Base-by-base conservation (phyloP, 2,113 vertebrate genomes). In the Halichoeres trimaculatus region DNA sequence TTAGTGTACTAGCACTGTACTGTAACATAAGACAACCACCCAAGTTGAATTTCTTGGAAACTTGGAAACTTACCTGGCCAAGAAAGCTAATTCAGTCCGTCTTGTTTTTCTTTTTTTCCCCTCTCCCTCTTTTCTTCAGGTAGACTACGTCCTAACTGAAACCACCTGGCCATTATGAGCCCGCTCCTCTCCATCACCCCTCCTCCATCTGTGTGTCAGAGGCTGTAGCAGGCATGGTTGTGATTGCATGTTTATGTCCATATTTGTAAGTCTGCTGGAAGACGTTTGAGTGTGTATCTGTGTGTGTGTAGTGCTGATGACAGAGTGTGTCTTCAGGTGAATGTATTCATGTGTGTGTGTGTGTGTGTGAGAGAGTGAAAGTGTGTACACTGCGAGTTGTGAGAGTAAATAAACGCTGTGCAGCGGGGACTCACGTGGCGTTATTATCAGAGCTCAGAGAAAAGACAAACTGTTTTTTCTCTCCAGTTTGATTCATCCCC, bases 371-470 rank as follows among this genome's bases (percentile, higher is more conserved):
- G 77, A 77, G 87, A 84, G 87, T 7, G 85, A 90, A 78, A 88
- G 88, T 91, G 90, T 86, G 88, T 92, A 91, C 82, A 86, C 79
- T 84, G 75, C 34, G 81, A 94, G 90, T 89, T 92, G 91, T 91
- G 90, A 94, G 90, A 90, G 91, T 89, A 94, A 94, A 94, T 93
- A 94, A 95, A 94, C 94, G 69, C 40, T 10, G 75, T 81, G 74
- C 87, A 87, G 89, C 52, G 19, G 81, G 76, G 86, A 79, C 84
- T 94, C 92, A 92, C 90, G 83, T 92, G 93, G 87, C 88, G 48
- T 79, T 93, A 93, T 94, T 93, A 95, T 94, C 93, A 90, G 91
- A 93, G 87, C 89, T 91, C 85, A 90, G 76, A 89, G 91, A 88
- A 91, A 94, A 93, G 87, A 93, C 83, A 92, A 93, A 94, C 91